Percentiles rank a stretch among this genome's conserved stretches.
Evolutionary conservation across 2,113 vertebrate species (phyloP).

Genomic region (Spea multiplicata): DNA sequence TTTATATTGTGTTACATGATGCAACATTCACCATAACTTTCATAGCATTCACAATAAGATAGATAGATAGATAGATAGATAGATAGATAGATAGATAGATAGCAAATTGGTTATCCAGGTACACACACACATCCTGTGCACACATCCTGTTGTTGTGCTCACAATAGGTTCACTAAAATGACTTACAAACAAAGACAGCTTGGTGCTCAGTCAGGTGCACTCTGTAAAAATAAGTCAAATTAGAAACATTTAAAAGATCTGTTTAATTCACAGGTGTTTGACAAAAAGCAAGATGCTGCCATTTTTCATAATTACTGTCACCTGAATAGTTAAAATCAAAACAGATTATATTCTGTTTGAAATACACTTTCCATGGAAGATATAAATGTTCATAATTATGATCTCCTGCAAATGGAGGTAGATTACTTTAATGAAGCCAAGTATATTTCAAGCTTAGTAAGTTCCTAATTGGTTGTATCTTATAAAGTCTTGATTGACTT

Average conservation of each 20-base stretch:
- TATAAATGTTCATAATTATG: constrained; percentile 32
- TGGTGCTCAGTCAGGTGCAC: constrained; percentile 15
- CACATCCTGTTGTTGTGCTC: background rate
- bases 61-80: too few species aligned
- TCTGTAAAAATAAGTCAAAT: constrained; percentile 24
- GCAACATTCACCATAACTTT: too few species aligned
- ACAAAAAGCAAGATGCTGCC: constrained; percentile 26
- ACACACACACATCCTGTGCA: background rate
- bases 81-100: too few species aligned
- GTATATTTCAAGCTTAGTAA: constrained; percentile 7
- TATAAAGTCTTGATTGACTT: background rate
- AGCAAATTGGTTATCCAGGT: background rate
- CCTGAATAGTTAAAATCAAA: constrained; percentile 34
- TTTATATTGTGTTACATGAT: too few species aligned
- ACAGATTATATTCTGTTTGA: constrained; percentile 22
- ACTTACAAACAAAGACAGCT: constrained; percentile 1
- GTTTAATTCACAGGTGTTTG: constrained; percentile 28
- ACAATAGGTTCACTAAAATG: constrained; percentile 4
- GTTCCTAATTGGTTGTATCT: constrained; percentile 5
- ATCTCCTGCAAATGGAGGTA: constrained; percentile 14
- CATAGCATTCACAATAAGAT: too few species aligned
- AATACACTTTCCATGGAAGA: background rate
- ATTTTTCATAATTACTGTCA: constrained; percentile 44
- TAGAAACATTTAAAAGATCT: constrained; percentile 19
- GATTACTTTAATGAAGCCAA: constrained; percentile 16